Base-by-base conservation (phyloP, 2,113 vertebrate species). In the Heloderma charlesbogerti region DNA sequence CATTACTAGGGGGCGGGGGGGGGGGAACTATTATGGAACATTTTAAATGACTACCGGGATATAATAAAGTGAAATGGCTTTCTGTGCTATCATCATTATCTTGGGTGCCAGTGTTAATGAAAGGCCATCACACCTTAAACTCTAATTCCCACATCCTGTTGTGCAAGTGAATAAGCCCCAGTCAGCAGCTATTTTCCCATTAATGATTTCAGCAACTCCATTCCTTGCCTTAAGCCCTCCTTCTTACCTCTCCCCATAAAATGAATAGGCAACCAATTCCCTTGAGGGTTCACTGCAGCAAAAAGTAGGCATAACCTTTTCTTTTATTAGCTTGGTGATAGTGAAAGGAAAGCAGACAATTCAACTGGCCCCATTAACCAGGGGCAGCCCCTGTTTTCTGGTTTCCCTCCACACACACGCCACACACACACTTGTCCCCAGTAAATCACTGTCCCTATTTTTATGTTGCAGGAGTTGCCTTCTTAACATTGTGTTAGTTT, bases 61-160 rank as follows among this genome's bases (percentile, higher is more conserved):
- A 84, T 93, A 96, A 96, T 95, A 96, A 95, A 96, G 94, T 93
- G 92, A 94, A 94, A 78, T 90, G 84, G 91, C 92, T 94, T 95
- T 79, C 87, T 89, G 94, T 92, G 93, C 95, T 67, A 31, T 45
- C 37, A 93, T 89, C 92, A 93, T 96, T 94, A 96, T 94, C 95
- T 94, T 92, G 94, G 95, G 95, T 95, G 94, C 94, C 93, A 95
- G 92, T 95, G 94, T 95, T 96, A 96, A 96, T 95, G 93, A 95
- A 95, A 93, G 95, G 91, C 92, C 94, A 95, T 95, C 27, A 0
- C 92, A 94, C 96, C 95, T 96, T 63, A 90, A 94, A 77, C 94
- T 95, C 89, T 85, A 90, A 89, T 96, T 95, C 91, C 37, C 1
- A 6, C 71, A 69, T 84, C 67, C 94, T 93, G 91, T 93, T 94